Percentiles rank a stretch among this genome's conserved stretches.
Conservation (phyloP, 1,140 invertebrate species). For the Rhyzopertha dominica region DNA sequence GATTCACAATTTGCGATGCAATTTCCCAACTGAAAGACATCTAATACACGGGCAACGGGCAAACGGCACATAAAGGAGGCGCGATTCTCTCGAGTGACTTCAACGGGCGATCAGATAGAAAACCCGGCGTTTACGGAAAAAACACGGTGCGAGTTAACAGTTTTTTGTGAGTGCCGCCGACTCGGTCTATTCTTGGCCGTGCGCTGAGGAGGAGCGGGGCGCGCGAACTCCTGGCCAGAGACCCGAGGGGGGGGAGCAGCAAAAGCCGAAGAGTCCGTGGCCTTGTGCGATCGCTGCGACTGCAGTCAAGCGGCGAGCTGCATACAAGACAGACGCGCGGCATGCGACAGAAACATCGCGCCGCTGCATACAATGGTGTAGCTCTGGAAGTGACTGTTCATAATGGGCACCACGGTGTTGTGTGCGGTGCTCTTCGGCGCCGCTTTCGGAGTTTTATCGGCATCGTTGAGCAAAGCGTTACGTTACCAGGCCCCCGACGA, state of each 20-base stretch:
- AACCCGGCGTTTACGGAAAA: conserved; percentile 33
- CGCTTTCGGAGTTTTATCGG: conserved; percentile 62
- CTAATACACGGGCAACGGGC: conserved; percentile 1
- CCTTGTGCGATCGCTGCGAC: conserved; percentile 36
- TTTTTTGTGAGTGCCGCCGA: conserved; percentile 30
- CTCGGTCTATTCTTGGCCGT: conserved; percentile 31
- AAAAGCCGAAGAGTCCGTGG: conserved; percentile 35
- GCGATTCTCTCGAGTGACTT: conserved; percentile 27
- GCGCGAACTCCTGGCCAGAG: background rate
- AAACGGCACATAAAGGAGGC: no score
- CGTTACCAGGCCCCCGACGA: conserved; percentile 79
- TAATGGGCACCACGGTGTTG: conserved; percentile 43
- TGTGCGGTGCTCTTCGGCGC: conserved; percentile 57
- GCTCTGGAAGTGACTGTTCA: conserved; percentile 12
- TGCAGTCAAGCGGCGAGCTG: conserved; percentile 36
- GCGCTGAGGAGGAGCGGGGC: conserved; percentile 2
- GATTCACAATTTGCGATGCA: background rate
- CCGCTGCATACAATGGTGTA: conserved; percentile 36
- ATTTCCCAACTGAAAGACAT: background rate
- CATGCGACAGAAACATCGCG: conserved; percentile 30
- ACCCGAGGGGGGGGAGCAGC: conserved; percentile 17
- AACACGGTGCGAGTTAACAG: conserved; percentile 33
- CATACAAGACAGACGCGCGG: conserved; percentile 31
- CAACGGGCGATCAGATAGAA: conserved; percentile 38
- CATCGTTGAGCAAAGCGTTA: conserved; percentile 62